These are phyloP conservation scores for Egretta garzetta DNA, from an alignment of 2,113 vertebrate genomes.

Conservation along the genomic window DNA sequence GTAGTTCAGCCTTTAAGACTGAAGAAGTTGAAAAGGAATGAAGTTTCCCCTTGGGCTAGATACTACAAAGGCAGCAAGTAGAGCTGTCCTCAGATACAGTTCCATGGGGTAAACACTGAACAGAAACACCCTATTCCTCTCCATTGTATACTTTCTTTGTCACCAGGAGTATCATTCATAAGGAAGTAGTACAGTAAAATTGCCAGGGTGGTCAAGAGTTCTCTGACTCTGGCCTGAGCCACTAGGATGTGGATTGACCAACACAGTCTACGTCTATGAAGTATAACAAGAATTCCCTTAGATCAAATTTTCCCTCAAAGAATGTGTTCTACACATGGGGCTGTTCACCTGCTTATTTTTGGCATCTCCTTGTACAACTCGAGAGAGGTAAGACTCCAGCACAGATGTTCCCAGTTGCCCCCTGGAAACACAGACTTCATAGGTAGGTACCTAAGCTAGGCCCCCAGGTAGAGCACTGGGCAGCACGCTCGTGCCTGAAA, in stretches of 20 bases:
- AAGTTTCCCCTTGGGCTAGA: background rate
- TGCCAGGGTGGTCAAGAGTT: background rate
- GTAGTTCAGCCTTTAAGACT: background rate
- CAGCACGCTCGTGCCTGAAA: accelerated
- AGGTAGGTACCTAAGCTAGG: background rate
- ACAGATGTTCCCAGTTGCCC: background rate
- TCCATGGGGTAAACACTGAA: background rate
- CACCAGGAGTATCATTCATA: background rate
- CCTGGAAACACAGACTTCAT: background rate
- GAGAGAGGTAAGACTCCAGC: background rate
- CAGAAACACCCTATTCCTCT: background rate
- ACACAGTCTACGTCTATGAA: background rate
- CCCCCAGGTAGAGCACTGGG: background rate
- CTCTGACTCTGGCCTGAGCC: background rate
- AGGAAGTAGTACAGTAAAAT: background rate
- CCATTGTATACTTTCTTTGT: background rate
- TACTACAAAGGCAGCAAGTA: background rate
- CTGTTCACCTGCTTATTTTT: background rate
- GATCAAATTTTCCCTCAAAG: background rate
- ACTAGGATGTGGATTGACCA: background rate
- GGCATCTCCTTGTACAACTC: background rate
- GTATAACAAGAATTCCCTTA: background rate
- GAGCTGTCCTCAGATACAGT: background rate
- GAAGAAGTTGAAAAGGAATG: background rate
- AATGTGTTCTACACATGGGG: background rate